A percentile compares a stretch with the other conserved stretches of the same genome.
Evolutionary conservation across 2,797 vertebrate species (phyloP).

Genomic region (Urocyon cinereoargenteus): DNA sequence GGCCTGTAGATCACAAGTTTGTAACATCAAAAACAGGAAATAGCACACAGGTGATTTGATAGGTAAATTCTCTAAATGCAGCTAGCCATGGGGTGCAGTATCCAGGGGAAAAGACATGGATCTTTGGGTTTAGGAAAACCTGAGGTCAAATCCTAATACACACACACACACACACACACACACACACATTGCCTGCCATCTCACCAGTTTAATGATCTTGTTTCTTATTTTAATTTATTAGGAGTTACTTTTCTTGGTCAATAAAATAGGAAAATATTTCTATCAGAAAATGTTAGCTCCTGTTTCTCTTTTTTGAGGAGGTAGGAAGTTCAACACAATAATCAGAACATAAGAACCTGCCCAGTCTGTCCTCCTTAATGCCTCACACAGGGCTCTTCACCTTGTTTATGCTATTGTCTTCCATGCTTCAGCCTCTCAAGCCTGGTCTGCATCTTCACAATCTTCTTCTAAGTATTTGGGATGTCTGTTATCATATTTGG

Average conservation of each 20-base stretch:
- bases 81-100: background rate
- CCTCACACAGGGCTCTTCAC: rapidly evolving
- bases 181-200: background rate
- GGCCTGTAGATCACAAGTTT: background rate
- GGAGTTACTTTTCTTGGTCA: background rate
- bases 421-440: background rate
- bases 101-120: background rate
- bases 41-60: background rate
- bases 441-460: background rate
- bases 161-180: background rate
- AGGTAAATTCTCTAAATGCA: background rate
- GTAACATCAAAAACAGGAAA: background rate
- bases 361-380: too few relatives aligned
- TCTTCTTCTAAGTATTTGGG: background rate
- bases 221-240: slow-evolving; percentile 24
- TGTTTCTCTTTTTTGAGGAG: background rate
- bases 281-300: background rate
- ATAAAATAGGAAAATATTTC: background rate
- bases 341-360: background rate
- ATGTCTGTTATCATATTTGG: background rate
- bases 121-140: background rate
- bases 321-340: background rate
- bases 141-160: background rate
- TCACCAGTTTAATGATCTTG: background rate
- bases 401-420: background rate